phyloP scores from a whole-genome alignment of 2,113 vertebrate genomes.

The Phrynocephalus versicolor region DNA sequence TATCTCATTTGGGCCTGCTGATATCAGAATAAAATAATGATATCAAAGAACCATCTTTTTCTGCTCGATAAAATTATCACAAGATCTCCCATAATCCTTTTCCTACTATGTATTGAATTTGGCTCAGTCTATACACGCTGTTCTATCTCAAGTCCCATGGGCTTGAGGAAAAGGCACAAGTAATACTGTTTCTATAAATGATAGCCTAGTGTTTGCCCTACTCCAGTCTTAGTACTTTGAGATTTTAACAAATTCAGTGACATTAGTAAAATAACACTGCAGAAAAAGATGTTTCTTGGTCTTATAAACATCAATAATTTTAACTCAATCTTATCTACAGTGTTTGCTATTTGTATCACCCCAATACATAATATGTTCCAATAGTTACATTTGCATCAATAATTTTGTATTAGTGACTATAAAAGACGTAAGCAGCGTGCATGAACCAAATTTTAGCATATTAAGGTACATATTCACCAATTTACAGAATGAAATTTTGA shows the following conservation, averaged over 20 bases:
- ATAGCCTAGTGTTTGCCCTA: background rate
- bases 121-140: background rate
- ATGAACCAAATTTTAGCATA: background rate
- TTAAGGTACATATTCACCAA: background rate
- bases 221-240: background rate
- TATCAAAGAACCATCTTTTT: no score
- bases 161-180: background rate
- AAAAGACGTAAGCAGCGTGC: background rate
- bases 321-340: background rate
- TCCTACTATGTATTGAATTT: background rate
- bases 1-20: no score
- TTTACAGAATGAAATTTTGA: background rate
- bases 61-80: background rate
- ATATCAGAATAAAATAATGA: background rate
- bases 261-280: background rate
- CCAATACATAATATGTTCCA: background rate
- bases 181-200: background rate
- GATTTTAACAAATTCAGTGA: background rate
- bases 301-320: background rate
- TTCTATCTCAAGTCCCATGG: background rate
- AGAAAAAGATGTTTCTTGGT: background rate
- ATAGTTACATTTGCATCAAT: no score
- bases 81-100: background rate
- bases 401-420: background rate
- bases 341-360: background rate